phyloP scores from a whole-genome alignment of 2,888 invertebrate species.

The Scaptomyza cyrtandrae region DNA sequence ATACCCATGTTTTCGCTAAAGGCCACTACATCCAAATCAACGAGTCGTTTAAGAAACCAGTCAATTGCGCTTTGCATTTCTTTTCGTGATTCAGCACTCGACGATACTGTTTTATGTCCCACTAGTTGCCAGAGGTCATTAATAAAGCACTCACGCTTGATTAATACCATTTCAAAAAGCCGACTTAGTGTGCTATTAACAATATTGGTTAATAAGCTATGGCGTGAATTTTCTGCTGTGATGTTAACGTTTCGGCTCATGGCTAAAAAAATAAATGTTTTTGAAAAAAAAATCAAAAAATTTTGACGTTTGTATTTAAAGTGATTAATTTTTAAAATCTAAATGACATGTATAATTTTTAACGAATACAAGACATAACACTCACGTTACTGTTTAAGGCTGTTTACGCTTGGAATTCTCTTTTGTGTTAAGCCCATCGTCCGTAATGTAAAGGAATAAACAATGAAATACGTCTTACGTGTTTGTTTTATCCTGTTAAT shows the following conservation, averaged over 20 bases:
- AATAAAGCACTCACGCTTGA: conserved; percentile 46
- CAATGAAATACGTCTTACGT: too few relatives aligned
- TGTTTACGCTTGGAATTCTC: too few relatives aligned
- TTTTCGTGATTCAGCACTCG: conserved; percentile 10
- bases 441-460: too few relatives aligned
- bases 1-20: conserved; percentile 52
- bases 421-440: too few relatives aligned
- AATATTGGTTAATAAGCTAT: background rate
- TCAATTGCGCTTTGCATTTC: conserved; percentile 38
- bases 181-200: conserved; percentile 22
- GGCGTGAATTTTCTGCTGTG: background rate
- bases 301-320: background rate
- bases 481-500: too few relatives aligned
- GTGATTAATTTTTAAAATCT: conserved; percentile 1
- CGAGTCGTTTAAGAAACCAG: conserved; percentile 48
- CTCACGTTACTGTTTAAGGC: too few relatives aligned
- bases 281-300: background rate
- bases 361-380: too few relatives aligned
- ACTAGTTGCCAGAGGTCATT: conserved; percentile 55
- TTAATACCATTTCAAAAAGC: conserved; percentile 39
- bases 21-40: conserved; percentile 42
- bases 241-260: conserved; percentile 9
- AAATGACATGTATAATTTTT: background rate
- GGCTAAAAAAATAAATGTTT: background rate
- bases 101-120: conserved; percentile 40